Evolutionary conservation across 2,888 invertebrate species (phyloP), one percentile per base, ranked within the genome.

Genomic region (Gnatocerus cornutus): DNA sequence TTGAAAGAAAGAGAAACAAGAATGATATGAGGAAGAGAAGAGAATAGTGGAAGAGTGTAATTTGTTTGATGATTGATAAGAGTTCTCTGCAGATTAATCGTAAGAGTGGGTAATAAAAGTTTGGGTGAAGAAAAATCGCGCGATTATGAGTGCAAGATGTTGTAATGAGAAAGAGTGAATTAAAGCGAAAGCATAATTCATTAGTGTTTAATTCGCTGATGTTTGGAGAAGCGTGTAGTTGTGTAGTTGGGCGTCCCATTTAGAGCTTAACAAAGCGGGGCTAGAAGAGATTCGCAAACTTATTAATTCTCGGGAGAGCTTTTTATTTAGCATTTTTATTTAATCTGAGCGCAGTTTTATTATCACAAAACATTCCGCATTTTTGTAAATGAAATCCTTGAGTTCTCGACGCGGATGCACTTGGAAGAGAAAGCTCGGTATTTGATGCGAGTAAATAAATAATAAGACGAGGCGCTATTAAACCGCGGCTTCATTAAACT

Each of bases 251-350:
- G 33, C 55, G 48, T 68, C 59, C 68, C 52, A 67, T 67, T 67
- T 67, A 45, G 68, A 67, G 67, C 67, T 67, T 59, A 67, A 67
- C 67, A 61, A 62, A 62, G 68, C 53, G 48, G 46, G 62, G 41
- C 50, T 56, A 68, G 73, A 74, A 71, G 73, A 76, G 75, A 79
- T 78, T 79, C 76, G 80, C 81, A 77, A 82, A 83, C 80, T 83
- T 83, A 84, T 83, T 83, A 83, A 83, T 82, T 80, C 83, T 79
- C 82, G 70, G 68, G 82, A 79, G 83, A 81, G 81, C 81, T 79
- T 83, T 84, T 83, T 82, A 83, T 83, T 84, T 84, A 82, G 82
- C 84, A 84, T 84, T 84, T 84, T 84, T 83, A 84, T 84, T 83
- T 83, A 83, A 84, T 82, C 83, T 82, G 82, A 83, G 81, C 83